These are phyloP conservation scores for Euglossa dilemma DNA, from an alignment of 1,140 invertebrate species.

Conservation along the genomic window DNA sequence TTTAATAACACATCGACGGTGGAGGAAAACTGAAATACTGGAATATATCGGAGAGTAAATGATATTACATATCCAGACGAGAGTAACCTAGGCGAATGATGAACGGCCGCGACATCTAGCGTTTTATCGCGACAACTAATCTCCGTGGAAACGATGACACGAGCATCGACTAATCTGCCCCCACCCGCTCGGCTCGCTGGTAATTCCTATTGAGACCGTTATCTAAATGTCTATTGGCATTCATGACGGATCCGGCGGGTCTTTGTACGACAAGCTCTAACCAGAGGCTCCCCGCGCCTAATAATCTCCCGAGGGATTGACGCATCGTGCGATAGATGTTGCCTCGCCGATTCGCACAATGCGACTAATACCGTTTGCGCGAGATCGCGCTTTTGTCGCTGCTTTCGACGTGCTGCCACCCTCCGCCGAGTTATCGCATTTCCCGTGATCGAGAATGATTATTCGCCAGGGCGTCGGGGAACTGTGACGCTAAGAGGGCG, in stretches of 20 bases:
- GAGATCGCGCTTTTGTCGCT: constrained; percentile 11
- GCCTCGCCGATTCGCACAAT: constrained; percentile 23
- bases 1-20: no score
- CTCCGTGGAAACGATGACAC: constrained; percentile 62
- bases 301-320: constrained; percentile 29
- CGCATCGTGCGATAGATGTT: constrained; percentile 7
- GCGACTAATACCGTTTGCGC: constrained; percentile 17
- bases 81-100: background rate
- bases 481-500: constrained; percentile 1
- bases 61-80: no score
- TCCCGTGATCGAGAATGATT: background rate
- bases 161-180: constrained; percentile 49
- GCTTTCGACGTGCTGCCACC: background rate
- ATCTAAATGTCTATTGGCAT: constrained; percentile 64
- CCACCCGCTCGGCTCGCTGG: constrained; percentile 19
- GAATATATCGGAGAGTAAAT: no score
- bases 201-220: constrained; percentile 58
- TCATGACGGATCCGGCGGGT: constrained; percentile 19
- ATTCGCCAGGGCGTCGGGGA: no score
- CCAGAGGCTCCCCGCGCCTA: constrained; percentile 21
- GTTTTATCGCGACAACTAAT: constrained; percentile 45
- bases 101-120: background rate
- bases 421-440: background rate
- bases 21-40: no score
- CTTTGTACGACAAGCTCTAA: constrained; percentile 18